Evolutionary conservation across 2,797 vertebrate species (phyloP).

Genomic region (Enteromius paludinosus): DNA sequence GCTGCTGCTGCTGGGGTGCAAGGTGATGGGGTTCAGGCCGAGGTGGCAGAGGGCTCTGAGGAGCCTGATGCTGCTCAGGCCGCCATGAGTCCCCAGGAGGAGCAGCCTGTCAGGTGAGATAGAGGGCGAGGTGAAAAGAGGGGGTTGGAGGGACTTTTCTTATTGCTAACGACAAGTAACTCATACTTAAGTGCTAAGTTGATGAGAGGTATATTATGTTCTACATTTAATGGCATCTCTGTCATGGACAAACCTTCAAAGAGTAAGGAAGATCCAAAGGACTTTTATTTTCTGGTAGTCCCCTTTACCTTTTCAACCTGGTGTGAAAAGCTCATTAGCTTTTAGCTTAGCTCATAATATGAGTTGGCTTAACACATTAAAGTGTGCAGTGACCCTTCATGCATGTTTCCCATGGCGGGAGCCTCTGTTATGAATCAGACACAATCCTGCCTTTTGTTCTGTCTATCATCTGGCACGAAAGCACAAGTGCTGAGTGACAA

Average conservation of each 20-base stretch:
- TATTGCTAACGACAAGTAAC: not conserved
- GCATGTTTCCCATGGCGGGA: slow-evolving; percentile 5
- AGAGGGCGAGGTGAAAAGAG: slow-evolving; percentile 21
- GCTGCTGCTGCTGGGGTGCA: slow-evolving; percentile 62
- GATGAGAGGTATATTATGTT: not conserved
- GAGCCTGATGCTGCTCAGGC: slow-evolving; percentile 61
- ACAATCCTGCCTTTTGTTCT: slow-evolving; percentile 60
- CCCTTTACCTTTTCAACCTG: slow-evolving; percentile 1
- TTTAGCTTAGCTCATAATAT: slow-evolving; percentile 41
- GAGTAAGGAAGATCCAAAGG: not conserved
- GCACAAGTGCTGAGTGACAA: slow-evolving; percentile 53
- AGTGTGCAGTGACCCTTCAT: slow-evolving; percentile 28
- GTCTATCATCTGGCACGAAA: slow-evolving; percentile 47
- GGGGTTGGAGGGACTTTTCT: not conserved
- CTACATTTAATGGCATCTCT: not conserved
- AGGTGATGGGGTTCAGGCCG: slow-evolving; percentile 62
- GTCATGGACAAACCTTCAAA: not conserved
- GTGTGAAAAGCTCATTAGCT: slow-evolving; percentile 34
- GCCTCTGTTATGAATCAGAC: slow-evolving; percentile 33
- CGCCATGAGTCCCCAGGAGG: slow-evolving; percentile 66
- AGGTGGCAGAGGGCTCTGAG: slow-evolving; percentile 58
- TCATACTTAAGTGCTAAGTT: not conserved
- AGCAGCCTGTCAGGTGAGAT: slow-evolving; percentile 75
- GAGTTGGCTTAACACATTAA: slow-evolving; percentile 32
- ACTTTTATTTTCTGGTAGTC: slow-evolving; percentile 5